phyloP scores from a whole-genome alignment of 2,797 vertebrate species.

The Phoxinus dragarum region DNA sequence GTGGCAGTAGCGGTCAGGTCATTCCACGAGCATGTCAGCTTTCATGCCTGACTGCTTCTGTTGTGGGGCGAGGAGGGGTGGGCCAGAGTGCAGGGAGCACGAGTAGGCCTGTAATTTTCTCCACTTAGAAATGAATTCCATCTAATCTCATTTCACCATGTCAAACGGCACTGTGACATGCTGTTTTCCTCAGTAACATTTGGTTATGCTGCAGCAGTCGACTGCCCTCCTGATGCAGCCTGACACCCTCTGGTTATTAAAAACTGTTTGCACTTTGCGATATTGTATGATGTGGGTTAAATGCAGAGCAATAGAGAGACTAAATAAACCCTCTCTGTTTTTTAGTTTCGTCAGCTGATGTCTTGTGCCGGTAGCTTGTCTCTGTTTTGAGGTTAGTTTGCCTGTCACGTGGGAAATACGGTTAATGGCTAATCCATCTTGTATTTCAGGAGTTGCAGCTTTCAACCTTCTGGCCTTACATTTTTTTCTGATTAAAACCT shows the following conservation, averaged over 20 bases:
- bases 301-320: constrained; percentile 81
- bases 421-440: constrained; percentile 27
- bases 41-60: constrained; percentile 78
- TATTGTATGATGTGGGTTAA: constrained; percentile 84
- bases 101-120: constrained; percentile 79
- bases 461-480: neutral
- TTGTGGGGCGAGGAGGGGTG: constrained; percentile 65
- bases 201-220: constrained; percentile 81
- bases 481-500: neutral
- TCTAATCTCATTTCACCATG: constrained; percentile 85
- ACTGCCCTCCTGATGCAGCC: constrained; percentile 74
- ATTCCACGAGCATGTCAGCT: constrained; percentile 79
- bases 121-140: constrained; percentile 86
- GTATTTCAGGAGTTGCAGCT: constrained; percentile 8
- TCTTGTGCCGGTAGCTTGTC: constrained; percentile 58
- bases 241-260: constrained; percentile 83
- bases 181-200: constrained; percentile 84
- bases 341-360: constrained; percentile 69
- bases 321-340: constrained; percentile 82
- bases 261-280: constrained; percentile 72
- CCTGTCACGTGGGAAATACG: constrained; percentile 52
- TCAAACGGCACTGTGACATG: constrained; percentile 80
- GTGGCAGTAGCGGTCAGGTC: constrained; percentile 75
- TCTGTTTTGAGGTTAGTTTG: constrained; percentile 58
- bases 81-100: constrained; percentile 55